Conservation (phyloP, 2,113 vertebrate genomes). For the Puffinus mauretanicus region DNA sequence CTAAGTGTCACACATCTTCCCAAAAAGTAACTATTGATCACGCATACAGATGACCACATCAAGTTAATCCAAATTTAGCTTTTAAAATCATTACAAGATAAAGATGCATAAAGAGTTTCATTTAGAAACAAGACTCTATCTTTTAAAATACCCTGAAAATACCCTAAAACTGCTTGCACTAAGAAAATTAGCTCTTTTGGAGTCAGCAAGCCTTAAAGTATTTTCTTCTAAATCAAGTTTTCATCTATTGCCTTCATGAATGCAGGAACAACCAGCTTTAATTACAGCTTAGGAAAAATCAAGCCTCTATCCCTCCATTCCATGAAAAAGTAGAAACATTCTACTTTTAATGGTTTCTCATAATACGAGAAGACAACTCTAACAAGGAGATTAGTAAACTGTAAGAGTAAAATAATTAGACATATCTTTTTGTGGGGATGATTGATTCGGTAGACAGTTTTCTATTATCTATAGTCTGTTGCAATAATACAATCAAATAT, state of each 20-base stretch:
- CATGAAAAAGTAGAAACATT: constrained; percentile 9
- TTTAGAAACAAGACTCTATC: background rate
- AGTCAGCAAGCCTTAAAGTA: background rate
- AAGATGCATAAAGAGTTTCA: background rate
- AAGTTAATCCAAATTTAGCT: background rate
- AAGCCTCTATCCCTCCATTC: background rate
- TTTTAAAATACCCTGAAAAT: background rate
- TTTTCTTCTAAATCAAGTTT: background rate
- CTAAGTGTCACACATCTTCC: background rate
- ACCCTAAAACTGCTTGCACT: background rate
- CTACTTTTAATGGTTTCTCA: background rate
- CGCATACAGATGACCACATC: background rate
- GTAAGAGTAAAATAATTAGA: constrained; percentile 11
- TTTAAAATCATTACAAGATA: background rate
- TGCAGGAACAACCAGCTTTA: background rate
- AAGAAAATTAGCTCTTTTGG: background rate
- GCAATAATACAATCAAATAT: background rate
- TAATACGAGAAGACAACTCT: background rate
- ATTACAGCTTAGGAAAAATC: background rate
- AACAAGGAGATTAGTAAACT: background rate
- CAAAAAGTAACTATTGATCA: background rate
- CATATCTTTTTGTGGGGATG: background rate
- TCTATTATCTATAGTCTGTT: background rate
- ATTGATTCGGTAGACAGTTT: background rate
- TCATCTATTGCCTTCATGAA: background rate